A percentile compares a stretch with the other conserved stretches of the same genome.
phyloP scores from a whole-genome alignment of 2,888 invertebrate species.

The Chymomyza caudatula region DNA sequence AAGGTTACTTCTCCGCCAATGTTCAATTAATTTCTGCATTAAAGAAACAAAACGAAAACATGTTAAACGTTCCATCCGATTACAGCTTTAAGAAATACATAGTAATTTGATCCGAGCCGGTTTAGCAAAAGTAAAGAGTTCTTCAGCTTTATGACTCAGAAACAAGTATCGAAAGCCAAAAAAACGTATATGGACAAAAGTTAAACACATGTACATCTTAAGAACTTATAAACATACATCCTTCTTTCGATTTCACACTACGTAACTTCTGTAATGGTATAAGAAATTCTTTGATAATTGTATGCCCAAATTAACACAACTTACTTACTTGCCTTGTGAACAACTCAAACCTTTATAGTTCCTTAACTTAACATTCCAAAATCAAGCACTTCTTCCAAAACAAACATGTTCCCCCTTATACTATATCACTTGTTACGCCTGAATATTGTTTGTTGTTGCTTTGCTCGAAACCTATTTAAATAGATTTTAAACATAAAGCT shows the following conservation, averaged over 20 bases:
- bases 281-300: too few relatives aligned
- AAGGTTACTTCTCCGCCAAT: too few relatives aligned
- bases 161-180: conserved; percentile 29
- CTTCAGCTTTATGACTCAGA: background rate
- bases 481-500: background rate
- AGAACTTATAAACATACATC: conserved; percentile 15
- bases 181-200: conserved; percentile 54
- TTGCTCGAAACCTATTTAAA: background rate
- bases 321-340: background rate
- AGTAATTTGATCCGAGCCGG: background rate
- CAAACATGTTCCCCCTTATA: background rate
- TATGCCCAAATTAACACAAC: conserved; percentile 58
- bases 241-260: too few relatives aligned
- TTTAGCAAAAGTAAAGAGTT: too few relatives aligned
- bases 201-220: conserved; percentile 43
- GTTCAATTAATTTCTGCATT: too few relatives aligned
- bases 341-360: background rate
- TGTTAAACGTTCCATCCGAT: too few relatives aligned
- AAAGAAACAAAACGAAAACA: too few relatives aligned
- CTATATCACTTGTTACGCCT: background rate
- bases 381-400: background rate
- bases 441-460: background rate
- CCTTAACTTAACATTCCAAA: background rate
- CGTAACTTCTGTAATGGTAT: too few relatives aligned
- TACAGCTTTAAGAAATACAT: background rate